Base-by-base conservation (phyloP, 1,140 invertebrate genomes). In the Drosophila sucinea region DNA sequence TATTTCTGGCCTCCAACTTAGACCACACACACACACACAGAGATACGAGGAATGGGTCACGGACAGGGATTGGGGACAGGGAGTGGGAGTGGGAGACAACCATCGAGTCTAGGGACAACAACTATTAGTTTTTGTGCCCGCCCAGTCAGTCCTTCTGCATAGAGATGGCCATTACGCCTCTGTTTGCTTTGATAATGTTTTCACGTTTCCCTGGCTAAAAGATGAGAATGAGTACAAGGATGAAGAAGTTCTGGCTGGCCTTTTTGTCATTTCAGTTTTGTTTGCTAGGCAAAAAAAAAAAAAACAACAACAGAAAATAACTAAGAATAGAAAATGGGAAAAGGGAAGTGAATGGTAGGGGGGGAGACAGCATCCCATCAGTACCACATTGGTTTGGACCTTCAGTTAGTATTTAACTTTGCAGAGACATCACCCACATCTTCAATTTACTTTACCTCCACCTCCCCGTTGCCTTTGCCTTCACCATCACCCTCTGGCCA, bases 261-360 rank as follows among this genome's bases (percentile, higher is more conserved):
- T 87, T 86, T 86, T 87, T 86, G 82, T 86, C 82, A 86, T 87
- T 79, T 86, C 79, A 87, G 82, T 86, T 86, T 80, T 86, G 82
- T 86, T 86, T 85, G 79, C 81, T 87, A 87, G 73, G 79, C 82
- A 85, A 81, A 86, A 84, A 85, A 76, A 57, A 63, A 70, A 70
- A 68, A 76, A 76, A 41, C 32, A n/a, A 30, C 2, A 30, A 30
- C 30, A 30, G 4, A 30, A 30, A 3, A 60, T 33, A 60, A 60
- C 23, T 73, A 66, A 61, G 76, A 54, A 77, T 35, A 51, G 76
- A 54, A 77, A 38, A 51, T 56, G 62, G 23, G 40, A 58, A 63
- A 35, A 54, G 54, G n/a, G 44, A 35, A 38, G 4, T 33, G 33
- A 54, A 35, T 17, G 29, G 25, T 30, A 4, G 30, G 29, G n/a